These are phyloP conservation scores for Furnarius figulus DNA, from an alignment of 2,113 vertebrate genomes.

Conservation along the genomic window DNA sequence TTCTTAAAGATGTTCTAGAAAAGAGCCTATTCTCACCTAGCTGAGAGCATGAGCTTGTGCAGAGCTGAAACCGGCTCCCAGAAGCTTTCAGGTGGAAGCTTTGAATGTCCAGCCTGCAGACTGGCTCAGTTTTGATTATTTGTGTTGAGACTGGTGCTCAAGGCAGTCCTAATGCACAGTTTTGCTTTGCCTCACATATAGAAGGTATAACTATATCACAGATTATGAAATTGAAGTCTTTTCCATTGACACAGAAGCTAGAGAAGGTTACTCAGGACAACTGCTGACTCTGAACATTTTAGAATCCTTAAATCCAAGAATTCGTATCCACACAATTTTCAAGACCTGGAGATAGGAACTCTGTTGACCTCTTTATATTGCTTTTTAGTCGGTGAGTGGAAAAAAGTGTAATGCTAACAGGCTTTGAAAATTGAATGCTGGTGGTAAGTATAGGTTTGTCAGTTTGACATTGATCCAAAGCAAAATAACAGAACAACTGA, in stretches of 20 bases:
- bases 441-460: not conserved
- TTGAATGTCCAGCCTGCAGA: not conserved
- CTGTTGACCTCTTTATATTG: not conserved
- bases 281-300: not conserved
- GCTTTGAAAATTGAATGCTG: not conserved
- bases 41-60: not conserved
- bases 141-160: not conserved
- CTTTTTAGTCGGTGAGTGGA: not conserved
- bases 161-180: not conserved
- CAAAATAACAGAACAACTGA: not conserved
- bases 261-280: not conserved
- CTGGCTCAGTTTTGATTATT: not conserved
- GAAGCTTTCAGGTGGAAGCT: not conserved
- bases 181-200: not conserved
- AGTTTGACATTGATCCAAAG: not conserved
- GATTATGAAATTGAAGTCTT: not conserved
- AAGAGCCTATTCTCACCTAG: not conserved
- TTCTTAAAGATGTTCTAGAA: not conserved
- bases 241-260: not conserved
- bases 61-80: not conserved
- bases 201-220: not conserved
- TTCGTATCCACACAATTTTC: rapidly evolving
- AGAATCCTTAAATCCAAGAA: not conserved
- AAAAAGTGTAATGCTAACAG: not conserved
- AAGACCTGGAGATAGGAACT: not conserved